A percentile compares a stretch with the other conserved stretches of the same genome.
These are phyloP conservation scores for Trimorus sp. DNA, from an alignment of 2,888 invertebrate genomes.

Conservation along the genomic window DNA sequence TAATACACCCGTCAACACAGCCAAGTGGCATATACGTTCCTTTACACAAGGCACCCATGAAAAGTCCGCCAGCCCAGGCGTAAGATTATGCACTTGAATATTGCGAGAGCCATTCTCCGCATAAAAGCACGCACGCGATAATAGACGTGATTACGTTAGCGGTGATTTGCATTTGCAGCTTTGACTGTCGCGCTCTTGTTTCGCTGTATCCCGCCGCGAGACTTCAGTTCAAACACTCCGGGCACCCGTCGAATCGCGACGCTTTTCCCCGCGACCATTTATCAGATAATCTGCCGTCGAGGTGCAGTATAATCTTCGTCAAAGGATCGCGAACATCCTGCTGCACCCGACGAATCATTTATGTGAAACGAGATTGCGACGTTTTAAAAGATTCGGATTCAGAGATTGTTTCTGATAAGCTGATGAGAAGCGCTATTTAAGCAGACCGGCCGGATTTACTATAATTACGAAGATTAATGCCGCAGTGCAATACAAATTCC, in stretches of 20 bases:
- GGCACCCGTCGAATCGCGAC: neutral
- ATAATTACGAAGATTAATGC: too few relatives aligned
- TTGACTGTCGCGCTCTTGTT: conserved; percentile 22
- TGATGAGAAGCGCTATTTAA: too few relatives aligned
- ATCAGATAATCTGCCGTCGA: conserved; percentile 21
- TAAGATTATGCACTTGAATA: conserved; percentile 42
- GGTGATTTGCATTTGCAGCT: conserved; percentile 45
- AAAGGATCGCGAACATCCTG: conserved; percentile 5
- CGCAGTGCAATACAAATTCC: too few relatives aligned
- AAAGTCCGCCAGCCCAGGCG: conserved; percentile 19
- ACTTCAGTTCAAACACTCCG: neutral
- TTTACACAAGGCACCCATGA: neutral
- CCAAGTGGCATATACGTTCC: too few relatives aligned
- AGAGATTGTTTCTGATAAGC: too few relatives aligned
- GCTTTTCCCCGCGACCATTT: conserved; percentile 9
- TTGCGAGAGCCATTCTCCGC: conserved; percentile 45
- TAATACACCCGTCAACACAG: too few relatives aligned
- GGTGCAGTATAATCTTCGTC: neutral
- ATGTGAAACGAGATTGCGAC: too few relatives aligned
- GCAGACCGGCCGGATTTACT: too few relatives aligned
- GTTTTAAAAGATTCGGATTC: too few relatives aligned
- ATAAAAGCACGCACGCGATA: conserved; percentile 50
- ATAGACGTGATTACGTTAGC: conserved; percentile 46
- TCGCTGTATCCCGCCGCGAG: neutral
- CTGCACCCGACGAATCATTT: too few relatives aligned